Evolutionary conservation across 2,113 vertebrate genomes (phyloP), one percentile per base, ranked within the genome.

Genomic region (Notarius quadriscutis): DNA sequence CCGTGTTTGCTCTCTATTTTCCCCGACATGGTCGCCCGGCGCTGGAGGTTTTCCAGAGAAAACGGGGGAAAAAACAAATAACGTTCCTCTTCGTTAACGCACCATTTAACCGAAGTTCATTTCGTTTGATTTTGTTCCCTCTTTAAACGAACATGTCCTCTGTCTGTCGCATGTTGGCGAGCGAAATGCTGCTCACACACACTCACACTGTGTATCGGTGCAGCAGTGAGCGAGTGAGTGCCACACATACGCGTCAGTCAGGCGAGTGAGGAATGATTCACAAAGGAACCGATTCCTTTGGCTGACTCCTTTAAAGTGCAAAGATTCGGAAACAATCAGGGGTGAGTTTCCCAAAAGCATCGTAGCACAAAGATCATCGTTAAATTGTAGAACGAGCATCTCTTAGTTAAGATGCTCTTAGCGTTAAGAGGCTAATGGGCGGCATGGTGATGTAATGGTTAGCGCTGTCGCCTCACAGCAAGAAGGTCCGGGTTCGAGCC

Each of bases 1-100:
- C 89, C 89, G 84, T 90, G 89, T 81, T 90, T 90, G 89, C 87
- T 88, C 65, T 90, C 89, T 83, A 88, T 88, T 81, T 86, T 88
- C 60, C 89, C 89, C 71, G 89, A 88, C 86, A 88, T 90, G 80
- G 65, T 86, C 51, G 79, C 55, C 77, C 79, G 77, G 83, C 12
- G 84, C 22, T 67, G 17, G 60, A 55, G 82, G 75, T 84, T 85
- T 83, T 55, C 50, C 50, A 1, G 75, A 71, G 69, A 17, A 81
- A 65, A 34, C 17, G 9, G 51, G 27, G 5, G 60, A 80, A 55
- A 74, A 77, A 60, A 0, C 15, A 81, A 81, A 63, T 25, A 50
- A 55, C 63, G 50, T 4, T 69, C 8, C 55, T 50, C 30, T 55
- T 67, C 67, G 53, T 78, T 63, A 89, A 81, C 88, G 79, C 51